These are phyloP conservation scores for Acholoe squamosa DNA, from an alignment of 2,888 invertebrate genomes.

Conservation along the genomic window DNA sequence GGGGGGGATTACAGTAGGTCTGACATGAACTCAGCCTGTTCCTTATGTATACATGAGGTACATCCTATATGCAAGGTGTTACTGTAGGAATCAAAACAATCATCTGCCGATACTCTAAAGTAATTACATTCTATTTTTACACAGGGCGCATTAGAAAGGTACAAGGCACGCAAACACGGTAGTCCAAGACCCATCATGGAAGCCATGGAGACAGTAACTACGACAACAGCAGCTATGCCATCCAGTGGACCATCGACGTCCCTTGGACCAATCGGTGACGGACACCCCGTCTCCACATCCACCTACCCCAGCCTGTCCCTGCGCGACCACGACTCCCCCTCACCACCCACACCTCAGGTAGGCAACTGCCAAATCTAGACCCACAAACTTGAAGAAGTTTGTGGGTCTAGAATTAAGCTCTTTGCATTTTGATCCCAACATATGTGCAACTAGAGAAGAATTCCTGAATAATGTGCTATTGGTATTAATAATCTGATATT, in stretches of 20 bases:
- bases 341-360: neutral
- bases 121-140: neutral
- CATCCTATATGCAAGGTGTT: no score
- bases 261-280: neutral
- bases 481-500: no score
- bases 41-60: no score
- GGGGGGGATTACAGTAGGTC: no score
- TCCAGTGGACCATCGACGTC: neutral
- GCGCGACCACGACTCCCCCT: neutral
- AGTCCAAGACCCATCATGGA: neutral
- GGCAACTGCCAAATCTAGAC: neutral
- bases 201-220: slow-evolving; percentile 39
- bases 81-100: no score
- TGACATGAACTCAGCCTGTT: no score
- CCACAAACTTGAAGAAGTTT: neutral
- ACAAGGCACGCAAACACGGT: neutral
- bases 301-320: neutral
- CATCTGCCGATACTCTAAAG: no score
- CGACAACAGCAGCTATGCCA: neutral
- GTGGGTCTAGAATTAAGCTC: no score
- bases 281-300: neutral
- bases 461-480: no score
- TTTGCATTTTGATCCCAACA: no score
- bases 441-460: no score
- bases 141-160: neutral